phyloP scores from a whole-genome alignment of 2,113 vertebrate genomes.

The Shinisaurus crocodilurus region DNA sequence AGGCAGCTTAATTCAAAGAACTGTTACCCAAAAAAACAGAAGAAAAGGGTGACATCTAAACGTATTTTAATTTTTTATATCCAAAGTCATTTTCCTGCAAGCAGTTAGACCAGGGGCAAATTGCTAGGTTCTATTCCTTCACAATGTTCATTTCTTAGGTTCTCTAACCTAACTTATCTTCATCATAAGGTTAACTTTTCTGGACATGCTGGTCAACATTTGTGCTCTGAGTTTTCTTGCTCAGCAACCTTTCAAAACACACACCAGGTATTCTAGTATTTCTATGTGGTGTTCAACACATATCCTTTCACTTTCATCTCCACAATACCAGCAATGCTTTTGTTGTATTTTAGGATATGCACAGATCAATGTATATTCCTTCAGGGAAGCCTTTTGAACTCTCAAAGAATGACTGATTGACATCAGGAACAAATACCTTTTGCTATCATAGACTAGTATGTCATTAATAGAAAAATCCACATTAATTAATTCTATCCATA shows the following conservation, averaged over 20 bases:
- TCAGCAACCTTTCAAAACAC: constrained; percentile 60
- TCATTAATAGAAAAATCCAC: constrained; percentile 65
- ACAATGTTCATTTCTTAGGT: constrained; percentile 43
- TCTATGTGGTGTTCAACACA: constrained; percentile 42
- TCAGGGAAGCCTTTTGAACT: constrained; percentile 74
- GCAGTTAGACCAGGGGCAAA: constrained; percentile 33
- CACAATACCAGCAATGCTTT: constrained; percentile 68
- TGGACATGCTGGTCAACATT: constrained; percentile 55
- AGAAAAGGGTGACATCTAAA: constrained; percentile 35
- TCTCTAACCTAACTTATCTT: constrained; percentile 32
- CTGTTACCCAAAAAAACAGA: not conserved
- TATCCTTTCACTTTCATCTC: constrained; percentile 64
- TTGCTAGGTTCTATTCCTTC: constrained; percentile 49
- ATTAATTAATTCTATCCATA: constrained; percentile 72
- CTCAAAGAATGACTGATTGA: constrained; percentile 72
- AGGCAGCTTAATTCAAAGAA: constrained; percentile 28
- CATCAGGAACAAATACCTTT: constrained; percentile 71
- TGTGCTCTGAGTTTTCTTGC: constrained; percentile 52
- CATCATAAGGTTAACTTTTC: constrained; percentile 42
- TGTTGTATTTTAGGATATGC: constrained; percentile 72
- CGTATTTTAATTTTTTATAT: constrained; percentile 28
- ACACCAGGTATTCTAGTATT: constrained; percentile 58
- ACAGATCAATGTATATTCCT: constrained; percentile 76
- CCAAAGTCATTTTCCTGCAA: not conserved
- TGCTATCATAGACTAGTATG: constrained; percentile 56